Evolutionary conservation across 2,888 invertebrate species (phyloP), one percentile per base, ranked within the genome.

Genomic region (Drosophila mulleri): DNA sequence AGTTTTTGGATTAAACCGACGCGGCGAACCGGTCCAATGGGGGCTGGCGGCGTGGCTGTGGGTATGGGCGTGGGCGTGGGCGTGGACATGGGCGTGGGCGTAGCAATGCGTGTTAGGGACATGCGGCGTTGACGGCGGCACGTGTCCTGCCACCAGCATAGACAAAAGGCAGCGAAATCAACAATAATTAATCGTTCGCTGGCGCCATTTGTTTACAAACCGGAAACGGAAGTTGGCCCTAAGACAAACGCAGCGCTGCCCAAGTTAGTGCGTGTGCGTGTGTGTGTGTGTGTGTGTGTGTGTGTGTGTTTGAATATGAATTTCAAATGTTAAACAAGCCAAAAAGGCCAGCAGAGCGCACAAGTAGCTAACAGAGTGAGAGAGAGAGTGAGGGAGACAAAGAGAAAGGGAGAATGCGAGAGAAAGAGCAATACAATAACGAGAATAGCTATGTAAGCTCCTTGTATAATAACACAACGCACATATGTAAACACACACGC

Each of bases 201-300:
- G 84, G 84, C 84, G 84, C 88, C 84, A 88, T 86, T 88, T 84
- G 88, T 76, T 80, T 81, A 88, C 78, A 76, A 72, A 73, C 76
- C 88, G 84, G 84, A 88, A 88, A 78, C 88, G 84, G 84, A 84
- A 80, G 88, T 80, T 68, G 73, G 71, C 66, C 68, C 78, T 52
- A 75, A 82, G 82, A 67, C 83, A 88, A 86, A 78, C 88, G 78
- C 52, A n/a, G 26, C 56, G 42, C 59, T 52, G 56, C 54, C 63
- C 32, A 67, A 52, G 20, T 26, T 29, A 5, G 7, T 12, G 12
- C 4, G 12, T 32, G 32, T 39, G 42, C 7, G 29, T 29, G 12
- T 45, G 44, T 12, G 50, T 29, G 29, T 29, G 12, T 44, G 44
- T n/a, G 50, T 20, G 39, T 59, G 48, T 47, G 23, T 35, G 35